Evolutionary conservation across 2,797 vertebrate species (phyloP).

Genomic region (Tamandua tetradactyla): DNA sequence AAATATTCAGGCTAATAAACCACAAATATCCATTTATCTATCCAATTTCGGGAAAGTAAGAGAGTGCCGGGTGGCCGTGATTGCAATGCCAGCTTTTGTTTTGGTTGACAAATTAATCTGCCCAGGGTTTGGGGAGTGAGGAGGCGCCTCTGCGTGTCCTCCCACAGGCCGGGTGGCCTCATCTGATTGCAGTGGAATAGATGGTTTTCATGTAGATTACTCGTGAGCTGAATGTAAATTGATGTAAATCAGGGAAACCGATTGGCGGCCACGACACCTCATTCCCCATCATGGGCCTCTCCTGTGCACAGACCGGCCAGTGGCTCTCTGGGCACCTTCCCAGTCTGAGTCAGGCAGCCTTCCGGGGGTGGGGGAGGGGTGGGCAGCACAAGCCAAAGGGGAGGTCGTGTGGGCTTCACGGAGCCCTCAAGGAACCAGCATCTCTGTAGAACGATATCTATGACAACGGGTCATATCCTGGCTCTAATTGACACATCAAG

Average conservation of each 20-base stretch:
- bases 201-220: constrained; percentile 74
- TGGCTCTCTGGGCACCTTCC: constrained; percentile 31
- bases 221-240: constrained; percentile 76
- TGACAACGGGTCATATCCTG: not conserved
- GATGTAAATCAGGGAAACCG: constrained; percentile 77
- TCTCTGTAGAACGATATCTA: constrained; percentile 37
- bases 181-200: constrained; percentile 33
- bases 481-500: constrained; percentile 36
- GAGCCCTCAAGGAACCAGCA: constrained; percentile 10
- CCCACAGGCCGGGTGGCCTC: not conserved
- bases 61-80: constrained; percentile 37
- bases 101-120: constrained; percentile 74
- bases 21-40: constrained; percentile 67
- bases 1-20: constrained; percentile 65
- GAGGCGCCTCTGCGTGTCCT: not conserved
- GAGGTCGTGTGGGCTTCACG: not conserved
- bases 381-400: not conserved
- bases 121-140: constrained; percentile 62
- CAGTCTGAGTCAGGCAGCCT: constrained; percentile 23
- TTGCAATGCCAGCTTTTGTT: constrained; percentile 53
- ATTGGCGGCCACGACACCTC: constrained; percentile 67
- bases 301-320: not conserved
- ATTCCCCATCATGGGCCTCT: constrained; percentile 49
- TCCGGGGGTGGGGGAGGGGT: not conserved
- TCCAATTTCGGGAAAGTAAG: constrained; percentile 60